phyloP scores from a whole-genome alignment of 2,113 vertebrate genomes.

The Podarcis cretensis region DNA sequence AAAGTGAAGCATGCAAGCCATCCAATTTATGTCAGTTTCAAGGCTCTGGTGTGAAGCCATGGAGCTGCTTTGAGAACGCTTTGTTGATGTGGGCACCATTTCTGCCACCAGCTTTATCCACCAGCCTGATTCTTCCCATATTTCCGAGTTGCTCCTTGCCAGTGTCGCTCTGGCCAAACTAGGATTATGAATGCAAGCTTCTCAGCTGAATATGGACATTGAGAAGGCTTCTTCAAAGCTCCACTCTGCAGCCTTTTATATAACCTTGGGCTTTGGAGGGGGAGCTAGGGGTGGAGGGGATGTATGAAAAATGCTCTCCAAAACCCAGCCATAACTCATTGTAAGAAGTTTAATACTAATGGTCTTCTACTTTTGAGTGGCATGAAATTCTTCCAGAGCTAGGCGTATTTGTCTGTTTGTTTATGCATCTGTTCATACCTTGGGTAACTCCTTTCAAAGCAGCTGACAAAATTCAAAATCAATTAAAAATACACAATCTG shows the following conservation, averaged over 20 bases:
- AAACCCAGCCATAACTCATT: background rate
- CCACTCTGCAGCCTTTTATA: background rate
- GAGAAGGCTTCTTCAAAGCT: background rate
- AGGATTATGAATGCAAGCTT: background rate
- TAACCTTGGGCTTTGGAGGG: background rate
- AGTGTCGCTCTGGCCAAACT: background rate
- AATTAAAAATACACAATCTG: background rate
- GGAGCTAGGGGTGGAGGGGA: background rate
- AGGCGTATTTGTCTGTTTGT: background rate
- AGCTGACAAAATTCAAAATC: background rate
- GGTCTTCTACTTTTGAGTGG: background rate
- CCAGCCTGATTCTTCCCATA: background rate
- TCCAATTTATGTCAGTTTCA: background rate
- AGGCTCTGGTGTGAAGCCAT: background rate
- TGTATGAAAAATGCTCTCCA: background rate
- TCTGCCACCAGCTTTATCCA: background rate
- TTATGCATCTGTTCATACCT: background rate
- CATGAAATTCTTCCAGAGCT: background rate
- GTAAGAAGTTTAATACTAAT: background rate
- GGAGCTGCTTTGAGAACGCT: background rate
- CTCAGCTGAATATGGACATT: background rate
- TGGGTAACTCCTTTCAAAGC: background rate
- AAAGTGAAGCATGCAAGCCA: background rate
- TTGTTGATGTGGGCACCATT: background rate
- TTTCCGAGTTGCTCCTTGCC: background rate